A percentile compares a stretch with the other conserved stretches of the same genome.
Evolutionary conservation across 2,888 invertebrate species (phyloP).

Genomic region (Tachystola acroxantha): DNA sequence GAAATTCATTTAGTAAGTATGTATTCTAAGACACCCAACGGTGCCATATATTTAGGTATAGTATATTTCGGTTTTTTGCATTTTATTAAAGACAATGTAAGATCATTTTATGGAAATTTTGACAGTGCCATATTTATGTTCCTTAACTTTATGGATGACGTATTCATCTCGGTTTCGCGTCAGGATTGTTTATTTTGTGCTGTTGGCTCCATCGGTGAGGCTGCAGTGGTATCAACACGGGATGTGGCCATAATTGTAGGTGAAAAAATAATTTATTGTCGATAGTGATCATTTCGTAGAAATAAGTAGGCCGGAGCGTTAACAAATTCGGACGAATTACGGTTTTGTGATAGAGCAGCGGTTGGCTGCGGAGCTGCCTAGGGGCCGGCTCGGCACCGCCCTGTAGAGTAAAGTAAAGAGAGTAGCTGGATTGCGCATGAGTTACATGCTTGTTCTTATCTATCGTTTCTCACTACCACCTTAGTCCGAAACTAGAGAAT

Average conservation of each 20-base stretch:
- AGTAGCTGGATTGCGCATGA: conserved; percentile 40
- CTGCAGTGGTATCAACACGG: conserved; percentile 13
- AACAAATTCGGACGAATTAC: conserved; percentile 74
- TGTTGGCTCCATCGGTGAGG: neutral
- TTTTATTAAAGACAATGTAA: too few relatives aligned
- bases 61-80: too few relatives aligned
- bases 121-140: too few relatives aligned
- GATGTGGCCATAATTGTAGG: conserved; percentile 47
- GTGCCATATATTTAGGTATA: too few relatives aligned
- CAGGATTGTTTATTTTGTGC: too few relatives aligned
- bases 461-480: conserved; percentile 30
- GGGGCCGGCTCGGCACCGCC: conserved; percentile 47
- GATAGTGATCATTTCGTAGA: conserved; percentile 75
- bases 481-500: conserved; percentile 3
- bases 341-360: conserved; percentile 68
- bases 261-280: conserved; percentile 73
- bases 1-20: too few relatives aligned
- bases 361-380: conserved; percentile 34
- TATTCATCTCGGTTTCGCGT: too few relatives aligned
- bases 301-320: conserved; percentile 74
- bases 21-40: too few relatives aligned
- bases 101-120: too few relatives aligned
- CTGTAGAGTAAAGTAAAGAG: conserved; percentile 18
- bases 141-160: too few relatives aligned
- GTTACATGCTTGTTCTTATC: conserved; percentile 31